Percentiles rank a stretch among this genome's conserved stretches.
These are phyloP conservation scores for Emmelina monodactyla DNA, from an alignment of 2,888 invertebrate genomes.

Conservation along the genomic window DNA sequence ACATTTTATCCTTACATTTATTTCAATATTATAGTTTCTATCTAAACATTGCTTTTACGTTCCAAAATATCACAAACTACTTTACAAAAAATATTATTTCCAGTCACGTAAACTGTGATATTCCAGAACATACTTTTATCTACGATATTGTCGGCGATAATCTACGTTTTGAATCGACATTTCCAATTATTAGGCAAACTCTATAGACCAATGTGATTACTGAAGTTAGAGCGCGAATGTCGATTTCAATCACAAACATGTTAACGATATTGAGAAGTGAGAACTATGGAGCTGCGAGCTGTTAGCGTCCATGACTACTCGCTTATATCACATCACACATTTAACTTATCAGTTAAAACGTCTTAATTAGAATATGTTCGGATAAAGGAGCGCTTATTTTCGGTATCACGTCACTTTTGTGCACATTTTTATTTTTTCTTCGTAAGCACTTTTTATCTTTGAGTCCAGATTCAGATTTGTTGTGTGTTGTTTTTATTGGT, in stretches of 20 bases:
- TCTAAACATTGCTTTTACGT: conserved; percentile 25
- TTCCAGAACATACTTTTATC: background rate
- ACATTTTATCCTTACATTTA: conserved; percentile 36
- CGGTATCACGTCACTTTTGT: conserved; percentile 32
- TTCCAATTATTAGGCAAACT: background rate
- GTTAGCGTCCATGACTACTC: too few species aligned
- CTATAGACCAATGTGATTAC: background rate
- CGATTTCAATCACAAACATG: background rate
- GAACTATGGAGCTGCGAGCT: too few species aligned
- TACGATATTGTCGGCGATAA: background rate
- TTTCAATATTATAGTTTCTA: conserved; percentile 46
- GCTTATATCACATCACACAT: background rate
- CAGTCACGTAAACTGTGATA: background rate
- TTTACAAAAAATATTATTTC: background rate
- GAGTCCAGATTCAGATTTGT: conserved; percentile 50
- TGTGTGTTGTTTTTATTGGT: conserved; percentile 51
- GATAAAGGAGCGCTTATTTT: conserved; percentile 36
- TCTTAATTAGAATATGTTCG: conserved; percentile 51
- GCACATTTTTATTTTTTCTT: conserved; percentile 41
- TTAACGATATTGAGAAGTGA: too few species aligned
- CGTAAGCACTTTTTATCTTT: conserved; percentile 46
- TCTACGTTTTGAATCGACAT: background rate
- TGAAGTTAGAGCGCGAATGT: background rate
- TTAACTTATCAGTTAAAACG: conserved; percentile 28
- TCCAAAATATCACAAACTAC: background rate